Base-by-base conservation (phyloP, 2,113 vertebrate species). In the Corydoras maculifer region DNA sequence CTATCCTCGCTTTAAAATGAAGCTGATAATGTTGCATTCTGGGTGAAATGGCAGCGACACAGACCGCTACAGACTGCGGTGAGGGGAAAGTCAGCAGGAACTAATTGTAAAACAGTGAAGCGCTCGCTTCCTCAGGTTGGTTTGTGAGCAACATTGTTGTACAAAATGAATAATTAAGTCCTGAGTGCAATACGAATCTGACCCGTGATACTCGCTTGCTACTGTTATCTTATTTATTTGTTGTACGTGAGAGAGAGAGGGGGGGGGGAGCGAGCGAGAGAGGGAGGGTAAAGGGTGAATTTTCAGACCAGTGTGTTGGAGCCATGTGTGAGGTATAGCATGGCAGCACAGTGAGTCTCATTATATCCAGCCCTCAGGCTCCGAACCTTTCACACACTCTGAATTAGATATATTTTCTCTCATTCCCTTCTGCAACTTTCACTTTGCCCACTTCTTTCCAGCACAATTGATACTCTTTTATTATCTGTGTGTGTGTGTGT, bases 341-440 rank as follows among this genome's bases (percentile, higher is more conserved):
- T 4, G 13, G 30, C 60, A 30, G 25, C 60, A 62, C 58, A 63
- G 31, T 65, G 70, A 74, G 70, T 72, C 77, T 79, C 77, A 79
- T 79, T 79, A 79, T 73, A 79, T 73, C 70, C 59, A 79, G 71
- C 77, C 77, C 77, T 79, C 65, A 43, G 74, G 77, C 73, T 65
- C 67, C 55, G 72, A 78, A 72, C 65, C 69, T 69, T 55, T 57
- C 60, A 59, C 70, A 31, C 35, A 60, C 55, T 59, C 54, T 32
- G 55, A 60, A 57, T 70, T 63, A 57, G 60, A 63, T 64, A 5
- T 49, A 29, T 7, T 35, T 49, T 49, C 31, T 60, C 65, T 48
- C 14, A 48, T 15, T 48, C 50, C 60, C 9, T 18, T 3, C n/a
- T 62, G 69, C 50, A 70, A 54, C 51, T 69, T 9, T 53, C 48